Evolutionary conservation across 2,797 vertebrate genomes (phyloP), one percentile per base, ranked within the genome.

Genomic region (Sphenodon punctatus): DNA sequence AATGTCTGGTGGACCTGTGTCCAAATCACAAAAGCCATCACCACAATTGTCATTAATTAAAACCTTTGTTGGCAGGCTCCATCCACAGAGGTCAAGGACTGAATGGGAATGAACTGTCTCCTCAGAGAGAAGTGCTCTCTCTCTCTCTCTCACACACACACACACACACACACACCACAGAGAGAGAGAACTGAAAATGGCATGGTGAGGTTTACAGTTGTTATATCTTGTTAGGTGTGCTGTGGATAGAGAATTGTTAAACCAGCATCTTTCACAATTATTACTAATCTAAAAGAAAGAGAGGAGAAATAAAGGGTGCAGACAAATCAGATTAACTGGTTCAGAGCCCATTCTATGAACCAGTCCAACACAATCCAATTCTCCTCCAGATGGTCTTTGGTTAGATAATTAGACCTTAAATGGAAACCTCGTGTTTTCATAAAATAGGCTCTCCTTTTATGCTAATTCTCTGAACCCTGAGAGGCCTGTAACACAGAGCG

Each of bases 381-480:
- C 65, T 79, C 51, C 71, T 56, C 36, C 27, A 56, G 58, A 56
- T 70, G 71, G 79, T 79, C 60, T 60, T 72, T 72, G 49, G 60
- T 79, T 79, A 66, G 51, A 49, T 66, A 60, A 49, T 66, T 79
- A 65, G 43, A 72, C 68, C 34, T 71, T 58, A 79, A 71, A 65
- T 34, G 53, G 36, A 48, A 59, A 56, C 45, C n/a, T 48, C 16
- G 5, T 58, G 68, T 72, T 61, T 59, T 34, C 77, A 66, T 65
- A 65, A 64, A 55, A 34, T 65, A 51, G 60, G 65, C 30, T 66
- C 67, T 79, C 60, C 36, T 58, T 79, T 79, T 72, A 72, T 79
- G 70, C 51, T 65, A 56, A 34, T 56, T 49, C 67, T 48, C 60
- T 71, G 67, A 79, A 79, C 67, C 73, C n/a, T 65, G 51, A 65